Evolutionary conservation across 2,888 invertebrate genomes (phyloP).

Genomic region (Lithosia quadra): DNA sequence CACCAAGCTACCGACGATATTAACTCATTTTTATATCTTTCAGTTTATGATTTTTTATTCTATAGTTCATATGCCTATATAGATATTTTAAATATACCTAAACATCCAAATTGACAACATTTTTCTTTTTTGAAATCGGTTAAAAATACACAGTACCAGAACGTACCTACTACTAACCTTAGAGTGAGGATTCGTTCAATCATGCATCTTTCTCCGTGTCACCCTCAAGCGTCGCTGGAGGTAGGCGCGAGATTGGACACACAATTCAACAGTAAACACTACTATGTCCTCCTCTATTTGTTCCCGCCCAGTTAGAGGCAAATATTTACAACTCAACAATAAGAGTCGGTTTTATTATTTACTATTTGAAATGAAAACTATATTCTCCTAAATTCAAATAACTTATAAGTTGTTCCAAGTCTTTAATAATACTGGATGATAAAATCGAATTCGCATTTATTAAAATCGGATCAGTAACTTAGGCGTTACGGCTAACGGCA

Average conservation of each 20-base stretch:
- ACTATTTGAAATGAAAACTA: neutral
- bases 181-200: neutral
- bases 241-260: constrained; percentile 1
- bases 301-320: neutral
- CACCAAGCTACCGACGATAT: too few relatives aligned
- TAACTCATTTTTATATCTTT: too few relatives aligned
- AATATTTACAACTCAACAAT: constrained; percentile 9
- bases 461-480: neutral
- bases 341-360: neutral
- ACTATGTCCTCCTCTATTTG: constrained; percentile 6
- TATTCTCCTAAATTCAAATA: neutral
- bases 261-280: constrained; percentile 10
- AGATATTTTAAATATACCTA: too few relatives aligned
- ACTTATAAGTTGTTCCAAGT: neutral
- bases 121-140: too few relatives aligned
- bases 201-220: neutral
- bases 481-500: neutral
- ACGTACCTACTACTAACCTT: neutral
- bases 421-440: too few relatives aligned
- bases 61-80: too few relatives aligned
- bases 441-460: neutral
- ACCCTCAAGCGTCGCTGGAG: neutral
- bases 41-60: too few relatives aligned
- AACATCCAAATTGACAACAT: too few relatives aligned
- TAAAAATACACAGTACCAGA: too few relatives aligned